These are phyloP conservation scores for Drosophila prosaltans DNA, from an alignment of 1,140 invertebrate species.

Conservation along the genomic window DNA sequence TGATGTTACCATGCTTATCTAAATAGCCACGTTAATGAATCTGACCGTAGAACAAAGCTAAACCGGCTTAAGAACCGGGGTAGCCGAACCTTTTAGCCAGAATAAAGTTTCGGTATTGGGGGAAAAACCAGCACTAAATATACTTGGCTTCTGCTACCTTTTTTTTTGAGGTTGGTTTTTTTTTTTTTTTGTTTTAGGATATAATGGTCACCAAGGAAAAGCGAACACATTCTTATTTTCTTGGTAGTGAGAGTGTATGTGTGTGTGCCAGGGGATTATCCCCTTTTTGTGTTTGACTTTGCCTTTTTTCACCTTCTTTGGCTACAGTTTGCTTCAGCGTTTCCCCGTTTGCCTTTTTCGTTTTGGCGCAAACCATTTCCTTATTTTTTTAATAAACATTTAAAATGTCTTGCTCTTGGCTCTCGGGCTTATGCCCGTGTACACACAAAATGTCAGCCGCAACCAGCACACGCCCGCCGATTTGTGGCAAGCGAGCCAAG, in stretches of 20 bases:
- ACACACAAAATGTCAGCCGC: constrained; percentile 66
- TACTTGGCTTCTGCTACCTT: constrained; percentile 64
- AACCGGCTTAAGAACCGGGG: constrained; percentile 57
- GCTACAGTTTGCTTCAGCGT: constrained; percentile 46
- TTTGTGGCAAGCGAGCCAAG: constrained; percentile 52
- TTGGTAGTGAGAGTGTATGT: constrained; percentile 20
- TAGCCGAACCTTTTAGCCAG: constrained; percentile 66
- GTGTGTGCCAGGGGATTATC: constrained; percentile 68
- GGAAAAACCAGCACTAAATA: constrained; percentile 60
- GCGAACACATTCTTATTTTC: constrained; percentile 63
- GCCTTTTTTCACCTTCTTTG: constrained; percentile 66
- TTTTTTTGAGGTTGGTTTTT: constrained; percentile 30
- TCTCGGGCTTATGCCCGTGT: constrained; percentile 44
- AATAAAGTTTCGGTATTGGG: constrained; percentile 12
- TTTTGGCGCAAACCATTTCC: constrained; percentile 75
- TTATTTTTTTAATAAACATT: constrained; percentile 83
- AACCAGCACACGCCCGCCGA: constrained; percentile 63
- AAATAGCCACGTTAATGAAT: constrained; percentile 81
- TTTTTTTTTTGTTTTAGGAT: constrained; percentile 39
- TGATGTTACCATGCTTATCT: constrained; percentile 66
- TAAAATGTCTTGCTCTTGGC: constrained; percentile 77
- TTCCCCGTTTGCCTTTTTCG: constrained; percentile 40
- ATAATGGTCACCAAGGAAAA: constrained; percentile 58
- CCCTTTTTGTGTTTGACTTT: constrained; percentile 72
- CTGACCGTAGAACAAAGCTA: constrained; percentile 71